phyloP scores from a whole-genome alignment of 1,140 invertebrate species.

The Papilio xuthus region DNA sequence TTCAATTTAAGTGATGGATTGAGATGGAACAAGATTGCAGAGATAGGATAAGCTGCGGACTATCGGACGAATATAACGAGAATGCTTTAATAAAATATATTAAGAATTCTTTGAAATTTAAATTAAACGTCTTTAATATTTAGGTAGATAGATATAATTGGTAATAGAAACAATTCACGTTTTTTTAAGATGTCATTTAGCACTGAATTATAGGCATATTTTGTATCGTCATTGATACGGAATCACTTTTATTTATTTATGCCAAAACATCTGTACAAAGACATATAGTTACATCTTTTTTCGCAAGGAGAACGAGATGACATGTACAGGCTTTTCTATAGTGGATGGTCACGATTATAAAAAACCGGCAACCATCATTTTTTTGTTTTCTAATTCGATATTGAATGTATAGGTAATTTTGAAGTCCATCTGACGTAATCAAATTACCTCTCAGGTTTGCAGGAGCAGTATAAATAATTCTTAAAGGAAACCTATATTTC shows the following conservation, averaged over 20 bases:
- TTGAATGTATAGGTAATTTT: background rate
- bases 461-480: background rate
- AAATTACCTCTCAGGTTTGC: background rate
- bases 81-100: background rate
- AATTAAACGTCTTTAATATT: background rate
- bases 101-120: constrained; percentile 1
- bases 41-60: constrained; percentile 26
- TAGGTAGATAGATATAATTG: background rate
- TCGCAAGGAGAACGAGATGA: too few species aligned
- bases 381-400: background rate
- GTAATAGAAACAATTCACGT: too few species aligned
- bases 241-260: too few species aligned
- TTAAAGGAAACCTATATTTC: background rate
- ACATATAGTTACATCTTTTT: too few species aligned
- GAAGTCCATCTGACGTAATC: background rate
- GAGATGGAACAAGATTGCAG: constrained; percentile 25
- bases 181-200: too few species aligned
- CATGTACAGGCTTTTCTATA: too few species aligned
- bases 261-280: too few species aligned
- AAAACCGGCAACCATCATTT: background rate
- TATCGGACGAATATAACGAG: background rate
- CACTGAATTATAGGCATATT: too few species aligned
- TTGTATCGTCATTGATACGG: too few species aligned
- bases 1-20: constrained; percentile 33
- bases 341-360: too few species aligned